Evolutionary conservation across 2,113 vertebrate species (phyloP).

Genomic region (Emydura subglobosa): DNA sequence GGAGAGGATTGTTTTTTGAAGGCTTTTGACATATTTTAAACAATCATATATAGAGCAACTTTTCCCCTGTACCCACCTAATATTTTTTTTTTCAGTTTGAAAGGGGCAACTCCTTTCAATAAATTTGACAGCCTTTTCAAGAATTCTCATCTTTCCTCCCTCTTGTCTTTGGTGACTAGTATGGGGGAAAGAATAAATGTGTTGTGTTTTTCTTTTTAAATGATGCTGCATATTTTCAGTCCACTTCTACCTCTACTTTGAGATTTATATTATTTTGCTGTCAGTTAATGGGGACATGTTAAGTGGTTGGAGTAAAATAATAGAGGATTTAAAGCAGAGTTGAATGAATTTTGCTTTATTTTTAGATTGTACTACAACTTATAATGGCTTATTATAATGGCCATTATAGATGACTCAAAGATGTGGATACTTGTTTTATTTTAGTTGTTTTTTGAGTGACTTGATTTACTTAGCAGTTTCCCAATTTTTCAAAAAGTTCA

Average conservation of each 20-base stretch:
- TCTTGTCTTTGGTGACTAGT: neutral
- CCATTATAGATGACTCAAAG: neutral
- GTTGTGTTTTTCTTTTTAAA: neutral
- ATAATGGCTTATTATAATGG: neutral
- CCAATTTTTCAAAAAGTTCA: neutral
- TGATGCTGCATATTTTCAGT: neutral
- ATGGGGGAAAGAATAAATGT: neutral
- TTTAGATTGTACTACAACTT: neutral
- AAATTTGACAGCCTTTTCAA: neutral
- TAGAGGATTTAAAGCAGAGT: neutral
- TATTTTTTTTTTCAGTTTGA: neutral
- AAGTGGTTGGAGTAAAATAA: fast-evolving
- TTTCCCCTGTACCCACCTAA: neutral
- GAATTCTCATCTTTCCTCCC: neutral
- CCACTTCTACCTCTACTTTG: neutral
- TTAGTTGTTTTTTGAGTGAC: neutral
- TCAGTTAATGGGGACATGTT: neutral
- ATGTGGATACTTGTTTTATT: neutral
- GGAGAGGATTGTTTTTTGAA: neutral
- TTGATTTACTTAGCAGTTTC: neutral
- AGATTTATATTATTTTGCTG: neutral
- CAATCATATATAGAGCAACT: neutral
- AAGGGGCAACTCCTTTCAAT: neutral
- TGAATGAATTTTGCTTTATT: neutral
- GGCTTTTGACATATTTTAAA: neutral